phyloP scores from a whole-genome alignment of 2,888 invertebrate genomes.

The Stenichneumon culpator region DNA sequence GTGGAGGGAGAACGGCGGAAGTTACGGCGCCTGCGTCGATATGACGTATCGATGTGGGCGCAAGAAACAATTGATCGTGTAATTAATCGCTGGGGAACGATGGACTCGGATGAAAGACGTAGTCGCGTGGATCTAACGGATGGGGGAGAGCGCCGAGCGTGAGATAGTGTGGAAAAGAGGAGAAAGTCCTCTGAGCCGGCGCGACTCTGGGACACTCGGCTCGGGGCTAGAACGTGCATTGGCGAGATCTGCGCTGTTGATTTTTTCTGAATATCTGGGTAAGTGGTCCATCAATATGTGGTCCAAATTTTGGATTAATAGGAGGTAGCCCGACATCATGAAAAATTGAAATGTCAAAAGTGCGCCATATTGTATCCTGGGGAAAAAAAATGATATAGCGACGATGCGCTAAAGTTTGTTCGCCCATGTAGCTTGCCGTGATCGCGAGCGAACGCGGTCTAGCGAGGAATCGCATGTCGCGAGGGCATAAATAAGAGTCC shows the following conservation, averaged over 20 bases:
- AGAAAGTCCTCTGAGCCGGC: conserved; percentile 27
- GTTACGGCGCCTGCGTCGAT: conserved; percentile 40
- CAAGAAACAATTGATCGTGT: conserved; percentile 56
- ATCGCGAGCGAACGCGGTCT: conserved; percentile 41
- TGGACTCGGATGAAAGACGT: conserved; percentile 42
- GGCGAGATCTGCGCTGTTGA: too few species aligned
- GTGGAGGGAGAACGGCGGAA: not conserved
- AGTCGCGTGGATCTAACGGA: conserved; percentile 35
- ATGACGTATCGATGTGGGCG: conserved; percentile 52
- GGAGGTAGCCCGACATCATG: not conserved
- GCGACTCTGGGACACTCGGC: too few species aligned
- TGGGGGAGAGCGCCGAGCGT: not conserved
- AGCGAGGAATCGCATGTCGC: conserved; percentile 76
- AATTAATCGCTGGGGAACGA: conserved; percentile 59
- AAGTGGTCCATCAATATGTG: not conserved
- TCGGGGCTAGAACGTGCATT: too few species aligned
- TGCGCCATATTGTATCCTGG: not conserved
- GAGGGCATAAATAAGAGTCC: conserved; percentile 77
- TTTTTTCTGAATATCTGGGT: not conserved
- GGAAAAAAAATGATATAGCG: conserved; percentile 10
- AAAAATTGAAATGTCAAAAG: not conserved
- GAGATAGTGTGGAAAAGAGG: conserved; percentile 34
- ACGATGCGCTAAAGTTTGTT: conserved; percentile 33
- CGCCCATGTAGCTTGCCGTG: not conserved
- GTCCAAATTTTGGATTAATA: not conserved